phyloP scores from a whole-genome alignment of 2,888 invertebrate species.

The Venustoraphidia nigricollis region DNA sequence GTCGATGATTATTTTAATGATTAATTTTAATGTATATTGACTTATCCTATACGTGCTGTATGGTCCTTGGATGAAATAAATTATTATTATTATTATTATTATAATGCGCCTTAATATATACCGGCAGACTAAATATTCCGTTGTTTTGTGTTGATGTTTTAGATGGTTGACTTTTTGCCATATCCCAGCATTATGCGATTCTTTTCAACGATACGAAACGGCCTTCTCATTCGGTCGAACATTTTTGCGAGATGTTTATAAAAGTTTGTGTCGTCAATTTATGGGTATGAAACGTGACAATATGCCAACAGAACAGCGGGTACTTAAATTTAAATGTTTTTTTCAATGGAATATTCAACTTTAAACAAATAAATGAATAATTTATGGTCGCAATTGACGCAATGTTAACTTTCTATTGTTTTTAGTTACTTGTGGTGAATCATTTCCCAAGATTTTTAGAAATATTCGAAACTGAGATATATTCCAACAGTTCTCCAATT shows the following conservation, averaged over 20 bases:
- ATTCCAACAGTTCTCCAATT: constrained; percentile 72
- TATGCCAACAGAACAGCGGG: constrained; percentile 74
- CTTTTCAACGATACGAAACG: constrained; percentile 78
- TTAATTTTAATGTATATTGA: too few relatives aligned
- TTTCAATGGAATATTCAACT: not conserved
- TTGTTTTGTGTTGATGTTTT: constrained; percentile 10
- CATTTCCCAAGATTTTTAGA: constrained; percentile 88
- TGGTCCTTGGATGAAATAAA: too few relatives aligned
- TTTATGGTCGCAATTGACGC: too few relatives aligned
- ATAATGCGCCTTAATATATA: too few relatives aligned
- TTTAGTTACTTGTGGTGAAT: constrained; percentile 55
- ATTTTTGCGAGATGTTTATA: constrained; percentile 69
- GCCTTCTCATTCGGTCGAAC: constrained; percentile 84
- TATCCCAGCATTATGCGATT: constrained; percentile 90
- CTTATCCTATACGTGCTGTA: too few relatives aligned
- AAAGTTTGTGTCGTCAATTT: constrained; percentile 62
- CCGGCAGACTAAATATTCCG: too few relatives aligned
- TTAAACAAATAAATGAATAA: not conserved
- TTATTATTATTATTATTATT: too few relatives aligned
- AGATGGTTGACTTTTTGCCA: constrained; percentile 93
- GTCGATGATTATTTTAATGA: too few relatives aligned
- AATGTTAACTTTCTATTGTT: not conserved
- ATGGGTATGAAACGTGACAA: constrained; percentile 75
- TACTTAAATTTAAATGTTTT: constrained; percentile 14
- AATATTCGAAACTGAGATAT: constrained; percentile 75